These are phyloP conservation scores for Procambarus virginalis DNA, from an alignment of 1,140 invertebrate genomes.

Conservation along the genomic window DNA sequence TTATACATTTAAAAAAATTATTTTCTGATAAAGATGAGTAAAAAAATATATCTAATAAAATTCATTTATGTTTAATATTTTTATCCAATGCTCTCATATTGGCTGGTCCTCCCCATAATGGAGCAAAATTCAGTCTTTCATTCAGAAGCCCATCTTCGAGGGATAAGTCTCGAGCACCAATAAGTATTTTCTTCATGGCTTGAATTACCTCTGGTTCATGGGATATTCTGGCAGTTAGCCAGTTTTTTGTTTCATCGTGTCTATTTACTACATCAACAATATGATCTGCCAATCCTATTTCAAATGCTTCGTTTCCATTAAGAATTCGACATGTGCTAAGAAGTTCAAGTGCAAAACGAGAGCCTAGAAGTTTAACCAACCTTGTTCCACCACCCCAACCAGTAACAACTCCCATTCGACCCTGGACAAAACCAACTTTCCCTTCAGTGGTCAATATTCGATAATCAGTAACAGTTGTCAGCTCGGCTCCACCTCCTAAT, in stretches of 20 bases:
- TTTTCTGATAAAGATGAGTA: not conserved
- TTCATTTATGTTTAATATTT: conserved; percentile 73
- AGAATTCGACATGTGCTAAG: conserved; percentile 75
- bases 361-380: conserved; percentile 75
- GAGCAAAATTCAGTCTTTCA: conserved; percentile 75
- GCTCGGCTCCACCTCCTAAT: conserved; percentile 80
- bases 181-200: conserved; percentile 75
- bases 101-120: conserved; percentile 75
- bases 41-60: not conserved
- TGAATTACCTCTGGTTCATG: conserved; percentile 72
- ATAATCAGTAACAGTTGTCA: conserved; percentile 78
- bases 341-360: conserved; percentile 75
- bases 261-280: conserved; percentile 68
- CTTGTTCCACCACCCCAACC: conserved; percentile 78
- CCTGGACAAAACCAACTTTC: conserved; percentile 78
- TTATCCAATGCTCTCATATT: conserved; percentile 74
- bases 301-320: conserved; percentile 73
- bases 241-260: conserved; percentile 72
- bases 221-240: conserved; percentile 73
- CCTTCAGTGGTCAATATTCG: conserved; percentile 75
- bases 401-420: conserved; percentile 77
- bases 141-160: conserved; percentile 71
- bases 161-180: conserved; percentile 68
- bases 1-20: not conserved
- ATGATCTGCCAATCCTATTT: conserved; percentile 74